These are phyloP conservation scores for Microctonus hyperodae DNA, from an alignment of 2,888 invertebrate species.

Conservation along the genomic window DNA sequence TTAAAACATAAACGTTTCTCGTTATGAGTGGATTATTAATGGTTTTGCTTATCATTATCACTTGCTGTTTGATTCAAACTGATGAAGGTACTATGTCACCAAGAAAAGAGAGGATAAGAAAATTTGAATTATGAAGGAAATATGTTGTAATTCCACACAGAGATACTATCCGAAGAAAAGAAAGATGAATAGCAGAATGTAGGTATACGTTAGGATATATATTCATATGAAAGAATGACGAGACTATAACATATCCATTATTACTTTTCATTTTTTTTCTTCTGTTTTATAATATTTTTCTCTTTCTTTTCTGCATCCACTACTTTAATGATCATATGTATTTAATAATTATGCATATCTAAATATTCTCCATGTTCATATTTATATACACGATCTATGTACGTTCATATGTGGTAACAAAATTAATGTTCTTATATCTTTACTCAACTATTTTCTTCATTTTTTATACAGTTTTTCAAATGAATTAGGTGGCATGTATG, in stretches of 20 bases:
- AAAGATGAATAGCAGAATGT: constrained; percentile 13
- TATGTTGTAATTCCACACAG: constrained; percentile 26
- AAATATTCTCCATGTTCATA: background rate
- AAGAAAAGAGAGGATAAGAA: background rate
- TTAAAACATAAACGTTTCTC: background rate
- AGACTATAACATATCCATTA: constrained; percentile 28
- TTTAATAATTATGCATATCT: constrained; percentile 11
- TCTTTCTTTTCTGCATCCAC: background rate
- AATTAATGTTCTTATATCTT: constrained; percentile 11
- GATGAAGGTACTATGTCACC: constrained; percentile 18
- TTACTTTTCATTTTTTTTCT: too few species aligned
- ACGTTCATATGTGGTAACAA: constrained; percentile 6
- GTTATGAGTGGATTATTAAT: background rate
- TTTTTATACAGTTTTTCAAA: background rate
- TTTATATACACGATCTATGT: background rate
- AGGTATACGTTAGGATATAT: constrained; percentile 21
- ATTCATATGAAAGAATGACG: constrained; percentile 32
- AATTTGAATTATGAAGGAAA: constrained; percentile 28
- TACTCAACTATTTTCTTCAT: background rate
- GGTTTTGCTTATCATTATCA: background rate
- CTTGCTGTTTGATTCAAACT: constrained; percentile 16
- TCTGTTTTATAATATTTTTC: too few species aligned
- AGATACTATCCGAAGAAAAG: constrained; percentile 18
- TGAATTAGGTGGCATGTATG: background rate
- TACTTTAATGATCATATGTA: constrained; percentile 10